phyloP scores from a whole-genome alignment of 1,140 invertebrate species.

The Delia radicum region DNA sequence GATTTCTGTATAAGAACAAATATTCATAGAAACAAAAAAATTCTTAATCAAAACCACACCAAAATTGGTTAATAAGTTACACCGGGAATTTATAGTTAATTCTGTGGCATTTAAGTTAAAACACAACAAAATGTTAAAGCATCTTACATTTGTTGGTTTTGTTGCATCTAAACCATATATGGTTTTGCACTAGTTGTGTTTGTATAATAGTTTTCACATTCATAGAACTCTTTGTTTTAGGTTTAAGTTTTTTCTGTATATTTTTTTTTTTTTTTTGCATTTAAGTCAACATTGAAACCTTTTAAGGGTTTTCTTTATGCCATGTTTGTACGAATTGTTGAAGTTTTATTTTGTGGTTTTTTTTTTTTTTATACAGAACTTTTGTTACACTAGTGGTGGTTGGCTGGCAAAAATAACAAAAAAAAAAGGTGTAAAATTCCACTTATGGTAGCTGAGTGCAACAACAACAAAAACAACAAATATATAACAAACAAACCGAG shows the following conservation, averaged over 20 bases:
- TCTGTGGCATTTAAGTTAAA: neutral
- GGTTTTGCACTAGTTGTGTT: constrained; percentile 8
- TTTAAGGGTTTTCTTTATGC: constrained; percentile 11
- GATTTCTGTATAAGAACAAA: too few species aligned
- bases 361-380: constrained; percentile 7
- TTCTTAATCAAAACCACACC: too few species aligned
- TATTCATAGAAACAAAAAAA: too few species aligned
- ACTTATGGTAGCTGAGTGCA: constrained; percentile 11
- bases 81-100: constrained; percentile 15
- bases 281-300: constrained; percentile 21
- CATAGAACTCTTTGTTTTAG: neutral
- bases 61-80: constrained; percentile 14
- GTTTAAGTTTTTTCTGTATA: neutral
- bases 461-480: neutral
- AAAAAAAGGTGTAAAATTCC: constrained; percentile 17
- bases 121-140: neutral
- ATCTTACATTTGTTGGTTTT: neutral
- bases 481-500: neutral
- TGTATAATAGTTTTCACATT: neutral
- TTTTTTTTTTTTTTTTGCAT: constrained; percentile 12
- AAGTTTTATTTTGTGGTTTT: constrained; percentile 11
- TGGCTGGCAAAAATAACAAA: too few species aligned
- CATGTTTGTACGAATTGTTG: constrained; percentile 19
- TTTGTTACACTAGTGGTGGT: constrained; percentile 6
- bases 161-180: neutral